Conservation (phyloP, 2,797 vertebrate species). For the Enteromius anoplus region DNA sequence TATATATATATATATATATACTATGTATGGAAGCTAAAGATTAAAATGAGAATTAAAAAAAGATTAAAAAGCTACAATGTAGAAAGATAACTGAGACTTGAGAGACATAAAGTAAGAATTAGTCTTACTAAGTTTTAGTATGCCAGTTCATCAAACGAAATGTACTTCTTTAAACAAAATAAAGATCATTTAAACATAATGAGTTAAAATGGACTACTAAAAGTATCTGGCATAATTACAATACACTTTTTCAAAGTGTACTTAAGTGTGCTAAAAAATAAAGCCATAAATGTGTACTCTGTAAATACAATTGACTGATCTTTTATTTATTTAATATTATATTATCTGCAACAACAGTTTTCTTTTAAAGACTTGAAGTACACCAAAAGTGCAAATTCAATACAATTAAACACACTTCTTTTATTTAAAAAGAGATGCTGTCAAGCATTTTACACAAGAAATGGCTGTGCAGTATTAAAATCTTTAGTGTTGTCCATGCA, state of each 20-base stretch:
- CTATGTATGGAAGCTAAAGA: too few species aligned
- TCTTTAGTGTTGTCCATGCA: too few species aligned
- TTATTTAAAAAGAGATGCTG: background rate
- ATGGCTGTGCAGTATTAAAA: background rate
- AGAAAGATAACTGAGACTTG: too few species aligned
- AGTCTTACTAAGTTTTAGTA: too few species aligned
- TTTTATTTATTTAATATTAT: conserved; percentile 12
- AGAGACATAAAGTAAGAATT: too few species aligned
- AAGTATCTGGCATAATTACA: background rate
- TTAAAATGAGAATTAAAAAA: too few species aligned
- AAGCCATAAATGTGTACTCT: too few species aligned
- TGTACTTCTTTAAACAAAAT: too few species aligned
- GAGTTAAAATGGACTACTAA: background rate
- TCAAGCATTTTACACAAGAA: background rate
- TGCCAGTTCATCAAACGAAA: too few species aligned
- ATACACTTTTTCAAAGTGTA: background rate
- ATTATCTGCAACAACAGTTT: background rate
- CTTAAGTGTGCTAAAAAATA: background rate
- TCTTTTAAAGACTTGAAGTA: background rate
- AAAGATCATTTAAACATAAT: too few species aligned
- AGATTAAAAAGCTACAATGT: too few species aligned
- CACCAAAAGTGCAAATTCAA: background rate
- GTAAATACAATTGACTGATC: background rate
- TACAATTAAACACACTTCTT: background rate
- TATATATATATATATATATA: too few species aligned